Conservation (phyloP, 2,113 vertebrate genomes). For the Mirza zaza region DNA sequence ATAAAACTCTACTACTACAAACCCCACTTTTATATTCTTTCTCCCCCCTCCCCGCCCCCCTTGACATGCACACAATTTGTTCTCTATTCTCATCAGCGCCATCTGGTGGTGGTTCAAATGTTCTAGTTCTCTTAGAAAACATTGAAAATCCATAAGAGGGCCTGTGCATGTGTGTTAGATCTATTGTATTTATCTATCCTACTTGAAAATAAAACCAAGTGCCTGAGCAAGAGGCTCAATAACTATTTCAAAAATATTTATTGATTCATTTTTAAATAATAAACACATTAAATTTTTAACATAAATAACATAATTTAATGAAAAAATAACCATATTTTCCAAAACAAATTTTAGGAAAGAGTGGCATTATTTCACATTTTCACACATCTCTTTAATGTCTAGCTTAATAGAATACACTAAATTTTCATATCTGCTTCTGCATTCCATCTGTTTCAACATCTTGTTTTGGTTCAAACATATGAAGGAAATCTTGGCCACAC, state of each 20-base stretch:
- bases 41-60: background rate
- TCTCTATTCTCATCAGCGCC: conserved; percentile 51
- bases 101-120: conserved; percentile 68
- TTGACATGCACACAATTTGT: background rate
- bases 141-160: background rate
- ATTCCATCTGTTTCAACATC: background rate
- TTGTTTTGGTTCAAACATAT: conserved; percentile 11
- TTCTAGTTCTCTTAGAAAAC: background rate
- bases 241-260: background rate
- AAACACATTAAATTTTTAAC: background rate
- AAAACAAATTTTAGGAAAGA: background rate
- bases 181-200: background rate
- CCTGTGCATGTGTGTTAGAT: background rate
- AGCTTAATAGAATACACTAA: background rate
- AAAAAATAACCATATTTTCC: conserved; percentile 29
- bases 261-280: conserved; percentile 15
- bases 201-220: background rate
- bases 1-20: conserved; percentile 7
- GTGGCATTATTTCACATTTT: conserved; percentile 3
- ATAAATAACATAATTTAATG: background rate
- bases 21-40: background rate
- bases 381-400: background rate
- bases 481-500: conserved; percentile 12
- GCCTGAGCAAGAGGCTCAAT: no score
- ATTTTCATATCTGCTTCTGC: background rate